These are phyloP conservation scores for Eulemur coronatus DNA, from an alignment of 2,797 vertebrate genomes.

Conservation along the genomic window DNA sequence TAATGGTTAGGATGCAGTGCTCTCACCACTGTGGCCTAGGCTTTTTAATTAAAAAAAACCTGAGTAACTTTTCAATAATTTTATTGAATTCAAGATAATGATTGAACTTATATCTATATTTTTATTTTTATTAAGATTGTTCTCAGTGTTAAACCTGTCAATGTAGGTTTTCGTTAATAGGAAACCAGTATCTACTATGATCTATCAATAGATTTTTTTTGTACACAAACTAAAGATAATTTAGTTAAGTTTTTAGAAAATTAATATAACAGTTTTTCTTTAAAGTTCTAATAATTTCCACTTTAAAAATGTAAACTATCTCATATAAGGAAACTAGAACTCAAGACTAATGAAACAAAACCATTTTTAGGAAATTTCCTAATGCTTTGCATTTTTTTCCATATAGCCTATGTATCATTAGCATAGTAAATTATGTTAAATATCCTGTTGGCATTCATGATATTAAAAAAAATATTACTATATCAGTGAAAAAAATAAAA, in stretches of 20 bases:
- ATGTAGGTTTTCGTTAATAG: background rate
- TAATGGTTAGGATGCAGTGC: background rate
- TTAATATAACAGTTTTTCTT: background rate
- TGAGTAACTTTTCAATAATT: constrained; percentile 17
- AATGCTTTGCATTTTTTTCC: background rate
- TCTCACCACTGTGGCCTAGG: background rate
- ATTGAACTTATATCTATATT: background rate
- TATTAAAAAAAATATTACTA: constrained; percentile 36
- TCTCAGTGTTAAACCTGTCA: background rate
- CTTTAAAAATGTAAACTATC: constrained; percentile 45
- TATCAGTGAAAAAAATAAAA: constrained; percentile 30
- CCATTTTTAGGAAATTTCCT: constrained; percentile 25
- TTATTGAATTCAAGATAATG: constrained; percentile 8
- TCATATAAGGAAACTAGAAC: background rate
- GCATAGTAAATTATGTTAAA: constrained; percentile 17
- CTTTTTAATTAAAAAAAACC: background rate
- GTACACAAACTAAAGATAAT: constrained; percentile 10
- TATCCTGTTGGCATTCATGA: background rate
- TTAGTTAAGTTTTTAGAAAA: constrained; percentile 46
- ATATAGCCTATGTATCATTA: background rate
- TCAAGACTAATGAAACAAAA: constrained; percentile 11
- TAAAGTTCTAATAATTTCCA: background rate
- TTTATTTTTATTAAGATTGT: background rate
- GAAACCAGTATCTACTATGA: background rate
- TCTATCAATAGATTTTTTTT: background rate